Conservation (phyloP, 1,140 invertebrate species). For the Calliphora vicina region DNA sequence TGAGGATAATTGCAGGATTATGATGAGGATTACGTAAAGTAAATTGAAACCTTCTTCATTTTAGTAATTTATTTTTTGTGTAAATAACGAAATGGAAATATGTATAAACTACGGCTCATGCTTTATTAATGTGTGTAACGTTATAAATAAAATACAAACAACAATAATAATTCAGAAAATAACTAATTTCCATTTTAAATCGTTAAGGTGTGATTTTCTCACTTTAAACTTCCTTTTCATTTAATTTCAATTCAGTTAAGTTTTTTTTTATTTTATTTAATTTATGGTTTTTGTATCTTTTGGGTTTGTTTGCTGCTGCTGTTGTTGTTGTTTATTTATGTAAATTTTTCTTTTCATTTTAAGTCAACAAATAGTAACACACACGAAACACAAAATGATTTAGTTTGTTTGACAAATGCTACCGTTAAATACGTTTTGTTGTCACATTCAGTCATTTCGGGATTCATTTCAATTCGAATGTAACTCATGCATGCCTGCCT, state of each 20-base stretch:
- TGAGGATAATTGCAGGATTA: slow-evolving; percentile 42
- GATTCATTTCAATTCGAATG: too few relatives aligned
- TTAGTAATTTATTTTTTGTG: slow-evolving; percentile 32
- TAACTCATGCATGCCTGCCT: background rate
- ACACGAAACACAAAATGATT: background rate
- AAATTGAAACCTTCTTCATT: slow-evolving; percentile 29
- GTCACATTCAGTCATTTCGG: too few relatives aligned
- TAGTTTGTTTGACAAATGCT: slow-evolving; percentile 3
- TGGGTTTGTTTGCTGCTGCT: too few relatives aligned
- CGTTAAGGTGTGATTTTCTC: slow-evolving; percentile 12
- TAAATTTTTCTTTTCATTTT: background rate
- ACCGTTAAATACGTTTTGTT: background rate
- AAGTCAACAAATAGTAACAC: background rate
- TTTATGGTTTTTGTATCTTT: background rate
- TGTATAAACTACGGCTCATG: background rate
- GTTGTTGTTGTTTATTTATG: background rate
- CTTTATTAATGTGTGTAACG: background rate
- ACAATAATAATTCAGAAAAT: background rate
- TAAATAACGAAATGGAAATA: slow-evolving; percentile 4
- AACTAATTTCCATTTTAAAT: slow-evolving; percentile 11
- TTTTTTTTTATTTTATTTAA: background rate
- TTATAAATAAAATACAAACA: background rate
- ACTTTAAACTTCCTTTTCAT: background rate
- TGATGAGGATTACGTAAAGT: slow-evolving; percentile 37
- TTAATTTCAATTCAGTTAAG: background rate